Evolutionary conservation across 2,888 invertebrate genomes (phyloP), one percentile per base, ranked within the genome.

Genomic region (Pollenia angustigena): DNA sequence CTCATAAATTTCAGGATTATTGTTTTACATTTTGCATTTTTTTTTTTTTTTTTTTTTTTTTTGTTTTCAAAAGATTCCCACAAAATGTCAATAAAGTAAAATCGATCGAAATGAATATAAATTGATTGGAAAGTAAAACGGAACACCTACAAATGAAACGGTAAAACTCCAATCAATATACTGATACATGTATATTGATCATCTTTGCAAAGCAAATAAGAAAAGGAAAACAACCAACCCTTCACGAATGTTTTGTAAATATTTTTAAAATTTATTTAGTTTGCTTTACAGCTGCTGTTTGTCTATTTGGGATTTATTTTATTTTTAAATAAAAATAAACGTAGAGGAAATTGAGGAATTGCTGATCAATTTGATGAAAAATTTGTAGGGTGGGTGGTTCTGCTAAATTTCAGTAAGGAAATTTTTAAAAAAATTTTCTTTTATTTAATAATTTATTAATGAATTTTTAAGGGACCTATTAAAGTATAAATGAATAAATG

Each of bases 61-160:
- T 18, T 42, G 40, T 32, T 14, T 82, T 11, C n/a, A 3, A 50
- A 44, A 71, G 12, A n/a, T 86, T 86, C 86, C 86, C 83, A 80
- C 83, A 50, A 83, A 40, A 83, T 80, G 83, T 83, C 86, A 80
- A 71, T 86, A 58, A 75, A 44, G 23, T 58, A 32, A 66, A 60
- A 62, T 50, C 74, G 58, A 84, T 76, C 60, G 52, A 78, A 44
- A 46, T 46, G 23, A 66, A 84, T 72, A 71, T 71, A 56, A 52
- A 81, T 76, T 72, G 81, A 87, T 84, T 78, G 86, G 76, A 74
- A 84, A 81, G 76, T 72, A 84, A 78, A 84, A 66, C 71, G 80
- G 75, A 60, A 84, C 81, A 74, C 84, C 80, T 84, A 84, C 86
- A 84, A 78, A 72, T 10, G 48, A 76, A 87, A 87, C 86, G 80